Evolutionary conservation across 1,140 invertebrate species (phyloP).

Genomic region (Pteromalus puparum): DNA sequence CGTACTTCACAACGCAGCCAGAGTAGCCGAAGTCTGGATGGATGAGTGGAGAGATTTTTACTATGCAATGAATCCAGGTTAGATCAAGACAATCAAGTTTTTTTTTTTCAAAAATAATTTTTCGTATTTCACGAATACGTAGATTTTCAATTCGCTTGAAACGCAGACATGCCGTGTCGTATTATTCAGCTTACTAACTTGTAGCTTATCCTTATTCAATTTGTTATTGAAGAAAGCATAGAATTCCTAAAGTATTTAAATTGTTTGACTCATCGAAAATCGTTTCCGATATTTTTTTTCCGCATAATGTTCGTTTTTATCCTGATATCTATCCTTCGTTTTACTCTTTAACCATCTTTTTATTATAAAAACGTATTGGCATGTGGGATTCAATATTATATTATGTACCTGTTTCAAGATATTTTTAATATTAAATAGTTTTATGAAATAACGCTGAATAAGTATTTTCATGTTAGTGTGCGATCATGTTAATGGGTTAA

Average conservation of each 20-base stretch:
- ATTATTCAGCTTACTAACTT: conserved; percentile 45
- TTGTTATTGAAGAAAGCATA: conserved; percentile 14
- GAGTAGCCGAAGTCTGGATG: conserved; percentile 98
- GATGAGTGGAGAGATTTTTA: conserved; percentile 99
- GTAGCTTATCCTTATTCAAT: conserved; percentile 14
- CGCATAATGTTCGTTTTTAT: not conserved
- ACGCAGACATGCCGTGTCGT: conserved; percentile 19
- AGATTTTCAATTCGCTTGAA: conserved; percentile 42
- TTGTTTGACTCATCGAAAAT: not conserved
- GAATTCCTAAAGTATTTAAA: conserved; percentile 15
- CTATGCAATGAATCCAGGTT: conserved; percentile 99
- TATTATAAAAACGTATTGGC: conserved; percentile 21
- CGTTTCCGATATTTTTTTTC: not conserved
- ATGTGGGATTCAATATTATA: conserved; percentile 24
- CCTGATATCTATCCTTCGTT: not conserved
- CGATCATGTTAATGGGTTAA: conserved; percentile 25
- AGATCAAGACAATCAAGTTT: conserved; percentile 67
- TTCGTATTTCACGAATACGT: conserved; percentile 21
- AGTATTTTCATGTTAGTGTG: conserved; percentile 1
- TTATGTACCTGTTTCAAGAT: not conserved
- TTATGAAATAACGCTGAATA: not conserved
- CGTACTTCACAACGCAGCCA: conserved; percentile 96
- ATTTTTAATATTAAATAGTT: not conserved
- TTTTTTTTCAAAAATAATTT: conserved; percentile 19
- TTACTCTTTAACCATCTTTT: conserved; percentile 5